These are phyloP conservation scores for Sebastes vulpes DNA, from an alignment of 2,797 vertebrate genomes.

Conservation along the genomic window DNA sequence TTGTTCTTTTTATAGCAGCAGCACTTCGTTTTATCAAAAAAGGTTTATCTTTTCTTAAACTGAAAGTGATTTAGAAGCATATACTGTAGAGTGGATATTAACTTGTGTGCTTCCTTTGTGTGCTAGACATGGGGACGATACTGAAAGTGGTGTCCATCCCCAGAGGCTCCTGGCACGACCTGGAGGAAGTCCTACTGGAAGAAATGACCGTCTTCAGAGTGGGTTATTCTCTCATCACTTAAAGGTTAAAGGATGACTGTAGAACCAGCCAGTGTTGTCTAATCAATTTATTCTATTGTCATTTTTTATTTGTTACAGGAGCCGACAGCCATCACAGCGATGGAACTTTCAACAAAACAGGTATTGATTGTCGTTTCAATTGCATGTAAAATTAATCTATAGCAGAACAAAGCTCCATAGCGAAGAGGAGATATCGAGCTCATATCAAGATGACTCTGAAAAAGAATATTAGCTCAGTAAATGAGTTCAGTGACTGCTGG, in stretches of 20 bases:
- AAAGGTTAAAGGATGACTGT: neutral
- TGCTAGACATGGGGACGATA: slow-evolving; percentile 93
- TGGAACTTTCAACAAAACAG: slow-evolving; percentile 99
- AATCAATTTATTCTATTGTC: neutral
- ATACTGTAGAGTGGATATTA: neutral
- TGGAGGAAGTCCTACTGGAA: slow-evolving; percentile 98
- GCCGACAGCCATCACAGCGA: slow-evolving; percentile 92
- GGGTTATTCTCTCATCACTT: slow-evolving; percentile 55
- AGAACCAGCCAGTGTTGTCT: neutral
- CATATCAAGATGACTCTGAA: neutral
- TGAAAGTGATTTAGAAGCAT: neutral
- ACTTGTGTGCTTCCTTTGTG: slow-evolving; percentile 17
- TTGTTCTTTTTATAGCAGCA: too few species aligned
- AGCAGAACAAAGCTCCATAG: neutral
- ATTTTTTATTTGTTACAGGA: slow-evolving; percentile 82
- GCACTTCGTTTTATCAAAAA: neutral
- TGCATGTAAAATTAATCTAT: neutral
- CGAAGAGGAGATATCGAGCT: neutral
- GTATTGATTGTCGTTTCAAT: slow-evolving; percentile 62
- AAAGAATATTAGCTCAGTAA: neutral
- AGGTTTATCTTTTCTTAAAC: neutral
- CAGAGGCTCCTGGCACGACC: slow-evolving; percentile 97
- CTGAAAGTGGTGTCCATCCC: slow-evolving; percentile 98
- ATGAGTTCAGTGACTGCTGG: neutral
- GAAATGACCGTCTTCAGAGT: slow-evolving; percentile 98